Evolutionary conservation across 2,888 invertebrate genomes (phyloP).

Genomic region (Aleiodes testaceus): DNA sequence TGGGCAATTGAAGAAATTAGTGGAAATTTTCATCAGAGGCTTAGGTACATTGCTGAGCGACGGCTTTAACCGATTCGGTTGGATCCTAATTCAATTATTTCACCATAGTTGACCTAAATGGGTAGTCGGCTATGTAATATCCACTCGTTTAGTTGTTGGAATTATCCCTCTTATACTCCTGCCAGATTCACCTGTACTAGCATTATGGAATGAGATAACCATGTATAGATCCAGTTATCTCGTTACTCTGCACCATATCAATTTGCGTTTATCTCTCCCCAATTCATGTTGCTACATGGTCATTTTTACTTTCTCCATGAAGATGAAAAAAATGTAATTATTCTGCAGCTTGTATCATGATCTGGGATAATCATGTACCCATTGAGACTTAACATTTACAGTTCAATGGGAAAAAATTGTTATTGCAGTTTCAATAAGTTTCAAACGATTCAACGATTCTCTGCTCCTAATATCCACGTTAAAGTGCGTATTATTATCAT

Average conservation of each 20-base stretch:
- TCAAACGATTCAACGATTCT: background rate
- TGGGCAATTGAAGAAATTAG: slow-evolving; percentile 52
- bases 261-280: slow-evolving; percentile 10
- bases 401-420: background rate
- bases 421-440: background rate
- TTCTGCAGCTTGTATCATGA: background rate
- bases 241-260: slow-evolving; percentile 12
- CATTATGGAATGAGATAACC: background rate
- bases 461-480: too few species aligned
- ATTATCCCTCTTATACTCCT: slow-evolving; percentile 21
- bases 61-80: slow-evolving; percentile 40
- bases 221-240: slow-evolving; percentile 4
- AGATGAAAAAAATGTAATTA: background rate
- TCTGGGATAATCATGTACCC: background rate
- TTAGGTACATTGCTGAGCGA: slow-evolving; percentile 58
- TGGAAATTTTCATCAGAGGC: slow-evolving; percentile 50
- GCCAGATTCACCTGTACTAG: background rate
- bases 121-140: slow-evolving; percentile 26
- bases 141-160: slow-evolving; percentile 37
- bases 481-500: too few species aligned
- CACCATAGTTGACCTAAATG: slow-evolving; percentile 52
- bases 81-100: slow-evolving; percentile 60
- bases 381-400: background rate
- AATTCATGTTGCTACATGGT: slow-evolving; percentile 7
- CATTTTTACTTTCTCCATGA: background rate